Evolutionary conservation across 2,797 vertebrate species (phyloP).

Genomic region (Brachymystax lenok): DNA sequence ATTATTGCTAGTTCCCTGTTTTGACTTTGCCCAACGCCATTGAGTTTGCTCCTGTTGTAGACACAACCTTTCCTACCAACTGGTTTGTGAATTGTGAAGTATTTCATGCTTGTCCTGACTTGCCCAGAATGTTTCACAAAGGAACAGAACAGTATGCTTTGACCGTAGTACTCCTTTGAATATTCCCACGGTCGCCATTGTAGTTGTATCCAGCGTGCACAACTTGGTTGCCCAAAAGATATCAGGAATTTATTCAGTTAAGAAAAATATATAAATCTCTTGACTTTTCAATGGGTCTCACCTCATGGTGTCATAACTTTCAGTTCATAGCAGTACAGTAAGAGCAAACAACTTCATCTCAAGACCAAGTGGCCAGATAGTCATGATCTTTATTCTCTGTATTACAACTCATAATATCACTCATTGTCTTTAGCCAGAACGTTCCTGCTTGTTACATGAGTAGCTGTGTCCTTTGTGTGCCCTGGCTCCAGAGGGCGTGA

Average conservation of each 20-base stretch:
- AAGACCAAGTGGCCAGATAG: not conserved
- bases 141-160: not conserved
- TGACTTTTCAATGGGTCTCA: too few relatives aligned
- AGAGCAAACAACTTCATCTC: not conserved
- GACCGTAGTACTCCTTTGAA: not conserved
- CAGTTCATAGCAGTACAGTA: not conserved
- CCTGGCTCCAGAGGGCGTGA: not conserved
- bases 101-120: slow-evolving; percentile 23
- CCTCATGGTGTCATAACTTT: not conserved
- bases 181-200: too few relatives aligned
- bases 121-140: not conserved
- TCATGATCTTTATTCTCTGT: not conserved
- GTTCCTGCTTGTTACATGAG: not conserved
- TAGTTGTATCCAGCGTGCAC: too few relatives aligned
- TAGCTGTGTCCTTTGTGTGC: not conserved
- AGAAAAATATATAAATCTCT: too few relatives aligned
- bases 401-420: not conserved
- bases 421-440: slow-evolving; percentile 13
- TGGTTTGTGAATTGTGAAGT: not conserved
- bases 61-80: not conserved
- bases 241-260: too few relatives aligned
- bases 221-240: too few relatives aligned
- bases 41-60: not conserved
- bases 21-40: not conserved
- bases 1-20: not conserved